Conservation (phyloP, 2,113 vertebrate genomes). For the Dicaeum eximium region DNA sequence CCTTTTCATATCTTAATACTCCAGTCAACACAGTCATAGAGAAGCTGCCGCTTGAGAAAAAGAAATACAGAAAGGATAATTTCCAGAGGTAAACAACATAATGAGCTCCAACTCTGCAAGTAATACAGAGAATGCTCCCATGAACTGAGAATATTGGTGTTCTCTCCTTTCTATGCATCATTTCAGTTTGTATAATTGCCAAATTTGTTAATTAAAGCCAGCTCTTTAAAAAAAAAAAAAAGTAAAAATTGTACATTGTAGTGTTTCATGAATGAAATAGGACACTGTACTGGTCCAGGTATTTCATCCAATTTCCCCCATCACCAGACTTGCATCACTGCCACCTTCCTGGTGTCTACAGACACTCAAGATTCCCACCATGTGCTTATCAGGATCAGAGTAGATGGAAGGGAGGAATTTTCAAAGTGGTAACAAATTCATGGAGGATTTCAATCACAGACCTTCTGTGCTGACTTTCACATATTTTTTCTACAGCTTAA, state of each 20-base stretch:
- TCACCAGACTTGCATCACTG: not conserved
- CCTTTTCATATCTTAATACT: slow-evolving; percentile 34
- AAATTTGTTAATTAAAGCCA: not conserved
- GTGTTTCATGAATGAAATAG: not conserved
- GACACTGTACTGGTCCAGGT: not conserved
- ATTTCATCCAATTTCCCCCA: not conserved
- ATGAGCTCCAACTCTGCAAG: not conserved
- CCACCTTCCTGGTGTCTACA: not conserved
- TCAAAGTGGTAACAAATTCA: not conserved
- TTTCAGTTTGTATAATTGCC: not conserved
- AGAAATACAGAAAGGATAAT: not conserved
- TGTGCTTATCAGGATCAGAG: not conserved
- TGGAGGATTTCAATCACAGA: not conserved
- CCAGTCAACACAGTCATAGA: not conserved
- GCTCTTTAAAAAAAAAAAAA: not conserved
- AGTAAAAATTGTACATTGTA: not conserved
- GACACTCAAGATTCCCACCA: not conserved
- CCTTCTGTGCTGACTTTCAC: not conserved
- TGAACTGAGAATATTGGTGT: not conserved
- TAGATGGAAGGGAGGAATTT: not conserved
- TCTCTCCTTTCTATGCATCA: not conserved
- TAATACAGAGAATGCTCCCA: not conserved
- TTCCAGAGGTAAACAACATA: not conserved
- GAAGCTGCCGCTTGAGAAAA: not conserved
- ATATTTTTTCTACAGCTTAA: not conserved